Conservation (phyloP, 2,888 invertebrate genomes). For the Parascotia fuliginaria region DNA sequence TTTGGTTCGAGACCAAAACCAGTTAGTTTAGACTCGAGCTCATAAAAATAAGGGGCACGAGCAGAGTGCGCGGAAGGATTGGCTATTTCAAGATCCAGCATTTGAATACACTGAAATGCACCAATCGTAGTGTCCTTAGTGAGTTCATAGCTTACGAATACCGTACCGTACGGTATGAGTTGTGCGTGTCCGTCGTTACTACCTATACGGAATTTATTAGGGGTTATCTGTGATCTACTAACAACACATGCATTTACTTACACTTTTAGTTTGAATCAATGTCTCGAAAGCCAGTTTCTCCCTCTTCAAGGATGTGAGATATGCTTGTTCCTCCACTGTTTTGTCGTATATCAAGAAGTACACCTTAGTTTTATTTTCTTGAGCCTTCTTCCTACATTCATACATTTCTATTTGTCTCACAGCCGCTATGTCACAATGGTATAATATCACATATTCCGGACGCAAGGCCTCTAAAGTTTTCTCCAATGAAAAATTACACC, state of each 20-base stretch:
- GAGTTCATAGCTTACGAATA: too few species aligned
- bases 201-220: too few species aligned
- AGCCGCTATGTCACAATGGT: slow-evolving; percentile 94
- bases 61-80: too few species aligned
- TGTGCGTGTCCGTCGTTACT: too few species aligned
- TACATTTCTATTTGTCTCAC: slow-evolving; percentile 96
- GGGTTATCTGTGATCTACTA: too few species aligned
- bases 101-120: too few species aligned
- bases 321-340: slow-evolving; percentile 98
- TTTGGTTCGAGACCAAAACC: too few species aligned
- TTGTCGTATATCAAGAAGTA: slow-evolving; percentile 96
- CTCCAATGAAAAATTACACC: slow-evolving; percentile 90
- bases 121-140: too few species aligned
- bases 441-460: slow-evolving; percentile 95
- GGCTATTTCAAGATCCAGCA: too few species aligned
- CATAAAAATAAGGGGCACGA: too few species aligned
- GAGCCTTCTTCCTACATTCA: slow-evolving; percentile 85
- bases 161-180: too few species aligned
- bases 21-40: too few species aligned
- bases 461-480: slow-evolving; percentile 87
- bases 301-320: slow-evolving; percentile 94
- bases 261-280: slow-evolving; percentile 96
- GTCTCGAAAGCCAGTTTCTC: slow-evolving; percentile 98
- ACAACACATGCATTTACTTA: slow-evolving; percentile 68
- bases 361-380: slow-evolving; percentile 87